Evolutionary conservation across 2,113 vertebrate genomes (phyloP), one percentile per base, ranked within the genome.

Genomic region (Cyanoderma ruficeps): DNA sequence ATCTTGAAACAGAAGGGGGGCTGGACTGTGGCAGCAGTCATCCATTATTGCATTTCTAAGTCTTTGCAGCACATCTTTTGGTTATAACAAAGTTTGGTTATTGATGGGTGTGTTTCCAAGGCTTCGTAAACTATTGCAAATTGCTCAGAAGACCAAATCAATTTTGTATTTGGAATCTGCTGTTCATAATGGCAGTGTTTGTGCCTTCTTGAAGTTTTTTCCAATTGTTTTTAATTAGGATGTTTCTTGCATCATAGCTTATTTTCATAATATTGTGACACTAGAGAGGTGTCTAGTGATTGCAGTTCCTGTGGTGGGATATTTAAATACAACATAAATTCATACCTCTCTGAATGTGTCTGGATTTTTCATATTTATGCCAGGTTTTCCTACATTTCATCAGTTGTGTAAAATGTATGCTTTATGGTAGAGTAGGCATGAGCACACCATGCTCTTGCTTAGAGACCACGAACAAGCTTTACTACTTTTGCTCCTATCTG

Each of bases 81-180:
- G 37, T 37, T 37, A 37, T 37, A 72, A 88, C 35, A 85, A 75
- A 75, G 60, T 63, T 60, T 71, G 24, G n/a, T 94, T 83, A 67
- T 50, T 57, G 76, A 78, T 84, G 37, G 23, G 8, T 93, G 20
- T 83, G n/a, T 70, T 92, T 86, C 83, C 39, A 59, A 72, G 53
- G 31, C 44, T 80, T 92, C 86, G 61, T 65, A 88, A 78, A 78
- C 28, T 71, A 13, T 50, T 83, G 55, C 28, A 88, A 88, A 68
- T 95, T 77, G 13, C 65, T 95, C 57, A 91, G 83, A 83, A 81
- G 87, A 90, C 55, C 53, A 83, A 83, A 95, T 95, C 87, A 88
- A 25, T 72, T 93, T 95, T 88, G 17, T 91, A 42, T 97, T 96
- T 92, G 60, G 91, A 96, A 84, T 96, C 67, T 63, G 4, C 81